phyloP scores from a whole-genome alignment of 2,113 vertebrate species.

The Vanacampus margaritifer region DNA sequence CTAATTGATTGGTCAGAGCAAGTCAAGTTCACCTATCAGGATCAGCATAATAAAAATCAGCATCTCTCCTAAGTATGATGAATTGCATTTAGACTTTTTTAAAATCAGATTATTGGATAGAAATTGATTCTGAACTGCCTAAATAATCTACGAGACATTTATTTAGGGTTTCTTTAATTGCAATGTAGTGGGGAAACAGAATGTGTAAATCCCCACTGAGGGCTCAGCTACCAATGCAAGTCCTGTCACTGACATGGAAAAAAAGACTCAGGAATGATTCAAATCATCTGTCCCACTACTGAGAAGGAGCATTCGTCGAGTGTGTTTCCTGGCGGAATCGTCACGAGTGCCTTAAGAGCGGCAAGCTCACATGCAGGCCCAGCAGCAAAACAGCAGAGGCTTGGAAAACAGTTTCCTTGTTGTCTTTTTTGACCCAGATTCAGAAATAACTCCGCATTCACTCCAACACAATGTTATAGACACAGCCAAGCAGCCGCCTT shows the following conservation, averaged over 20 bases:
- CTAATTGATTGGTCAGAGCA: background rate
- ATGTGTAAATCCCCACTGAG: background rate
- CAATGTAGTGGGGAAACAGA: background rate
- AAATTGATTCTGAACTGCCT: background rate
- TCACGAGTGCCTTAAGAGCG: constrained; percentile 43
- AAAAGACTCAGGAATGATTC: background rate
- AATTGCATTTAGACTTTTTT: background rate
- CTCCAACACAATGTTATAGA: constrained; percentile 31
- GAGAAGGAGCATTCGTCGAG: constrained; percentile 14
- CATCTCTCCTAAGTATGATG: background rate
- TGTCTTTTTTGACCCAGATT: constrained; percentile 63
- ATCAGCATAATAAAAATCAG: too few relatives aligned
- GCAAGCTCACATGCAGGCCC: constrained; percentile 33
- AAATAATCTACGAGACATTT: background rate
- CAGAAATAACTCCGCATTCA: constrained; percentile 47
- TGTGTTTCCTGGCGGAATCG: constrained; percentile 27
- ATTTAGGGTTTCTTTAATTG: background rate
- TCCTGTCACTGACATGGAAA: background rate
- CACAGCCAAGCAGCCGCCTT: constrained; percentile 24
- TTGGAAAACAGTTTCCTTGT: constrained; percentile 47
- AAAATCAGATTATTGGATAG: background rate
- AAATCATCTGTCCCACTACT: constrained; percentile 9
- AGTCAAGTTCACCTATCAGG: too few relatives aligned
- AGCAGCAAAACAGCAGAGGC: constrained; percentile 36
- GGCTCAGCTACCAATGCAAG: background rate